A percentile compares a stretch with the other conserved stretches of the same genome.
Conservation (phyloP, 2,888 invertebrate species). For the Phoenoteleia sp. region DNA sequence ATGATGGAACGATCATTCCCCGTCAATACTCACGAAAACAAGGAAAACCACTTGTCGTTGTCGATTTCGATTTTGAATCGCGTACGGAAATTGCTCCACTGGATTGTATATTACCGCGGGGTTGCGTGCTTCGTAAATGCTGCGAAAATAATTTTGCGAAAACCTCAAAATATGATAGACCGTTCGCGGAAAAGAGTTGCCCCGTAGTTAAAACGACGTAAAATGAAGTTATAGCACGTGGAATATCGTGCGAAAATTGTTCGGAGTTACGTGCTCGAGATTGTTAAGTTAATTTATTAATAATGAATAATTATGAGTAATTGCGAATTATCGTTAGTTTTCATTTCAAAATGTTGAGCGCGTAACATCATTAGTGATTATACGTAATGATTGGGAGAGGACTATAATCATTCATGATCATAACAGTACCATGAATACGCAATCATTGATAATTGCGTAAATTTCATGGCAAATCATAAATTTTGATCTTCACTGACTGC, state of each 20-base stretch:
- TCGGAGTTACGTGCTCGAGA: no score
- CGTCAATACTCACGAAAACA: conserved; percentile 78
- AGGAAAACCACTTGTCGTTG: conserved; percentile 77
- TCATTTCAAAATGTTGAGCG: conserved; percentile 4
- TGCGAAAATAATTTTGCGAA: conserved; percentile 39
- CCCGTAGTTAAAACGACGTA: not conserved
- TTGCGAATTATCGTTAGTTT: conserved; percentile 3
- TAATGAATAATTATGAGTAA: not conserved
- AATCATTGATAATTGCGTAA: conserved; percentile 19
- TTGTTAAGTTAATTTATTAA: no score
- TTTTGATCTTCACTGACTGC: not conserved
- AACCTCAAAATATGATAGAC: conserved; percentile 41
- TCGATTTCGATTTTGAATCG: conserved; percentile 58
- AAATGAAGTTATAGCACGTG: conserved; percentile 4
- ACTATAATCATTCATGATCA: conserved; percentile 41
- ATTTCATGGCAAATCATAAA: not conserved
- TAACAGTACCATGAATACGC: conserved; percentile 7
- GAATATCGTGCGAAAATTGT: not conserved
- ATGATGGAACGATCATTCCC: conserved; percentile 80
- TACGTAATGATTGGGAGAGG: conserved; percentile 1
- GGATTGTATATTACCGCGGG: conserved; percentile 42
- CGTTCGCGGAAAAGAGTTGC: not conserved
- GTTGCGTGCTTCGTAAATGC: conserved; percentile 21
- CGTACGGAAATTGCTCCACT: conserved; percentile 60
- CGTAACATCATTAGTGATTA: conserved; percentile 16